phyloP scores from a whole-genome alignment of 2,113 vertebrate genomes.

The Chrysochloris asiatica region DNA sequence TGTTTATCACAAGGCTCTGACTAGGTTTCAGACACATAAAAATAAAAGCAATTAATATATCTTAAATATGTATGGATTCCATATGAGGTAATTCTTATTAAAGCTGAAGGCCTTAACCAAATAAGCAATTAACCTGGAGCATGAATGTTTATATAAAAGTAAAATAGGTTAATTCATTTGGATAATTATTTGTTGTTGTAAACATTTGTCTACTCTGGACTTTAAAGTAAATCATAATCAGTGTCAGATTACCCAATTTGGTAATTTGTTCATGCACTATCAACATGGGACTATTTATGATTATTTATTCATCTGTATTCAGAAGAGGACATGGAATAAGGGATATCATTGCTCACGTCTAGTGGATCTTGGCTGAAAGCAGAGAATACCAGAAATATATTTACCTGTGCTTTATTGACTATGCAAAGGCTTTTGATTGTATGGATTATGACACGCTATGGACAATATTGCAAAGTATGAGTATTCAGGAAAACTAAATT shows the following conservation, averaged over 20 bases:
- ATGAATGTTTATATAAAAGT: conserved; percentile 52
- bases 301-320: background rate
- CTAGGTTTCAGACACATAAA: background rate
- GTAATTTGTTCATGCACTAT: no score
- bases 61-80: background rate
- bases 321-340: no score
- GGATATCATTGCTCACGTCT: no score
- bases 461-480: no score
- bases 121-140: conserved; percentile 59
- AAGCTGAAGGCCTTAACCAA: conserved; percentile 61
- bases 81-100: conserved; percentile 16
- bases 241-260: background rate
- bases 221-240: background rate
- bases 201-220: background rate
- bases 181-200: conserved; percentile 44
- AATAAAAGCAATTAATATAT: background rate
- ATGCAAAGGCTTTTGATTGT: no score
- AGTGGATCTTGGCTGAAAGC: no score
- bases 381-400: no score
- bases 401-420: no score
- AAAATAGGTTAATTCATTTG: conserved; percentile 61
- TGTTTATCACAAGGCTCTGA: background rate
- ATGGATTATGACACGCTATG: no score
- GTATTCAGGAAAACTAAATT: no score
- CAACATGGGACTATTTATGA: background rate